Evolutionary conservation across 2,888 invertebrate species (phyloP).

Genomic region (Nomada ruficornis): DNA sequence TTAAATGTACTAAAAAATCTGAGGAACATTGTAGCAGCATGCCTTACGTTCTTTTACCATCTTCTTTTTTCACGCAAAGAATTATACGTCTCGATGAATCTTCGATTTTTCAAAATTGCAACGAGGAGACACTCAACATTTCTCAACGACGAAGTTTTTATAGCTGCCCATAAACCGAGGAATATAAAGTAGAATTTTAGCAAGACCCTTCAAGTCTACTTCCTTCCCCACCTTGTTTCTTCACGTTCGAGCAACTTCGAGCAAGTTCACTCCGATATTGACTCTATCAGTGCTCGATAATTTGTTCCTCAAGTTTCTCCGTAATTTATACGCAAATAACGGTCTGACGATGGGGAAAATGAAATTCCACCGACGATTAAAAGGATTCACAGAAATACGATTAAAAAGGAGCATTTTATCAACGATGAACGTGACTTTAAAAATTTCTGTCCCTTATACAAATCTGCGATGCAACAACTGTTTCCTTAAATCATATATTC

Average conservation of each 20-base stretch:
- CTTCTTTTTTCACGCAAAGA: neutral
- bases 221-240: neutral
- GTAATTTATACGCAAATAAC: constrained; percentile 7
- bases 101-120: constrained; percentile 22
- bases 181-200: constrained; percentile 39
- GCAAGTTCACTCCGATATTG: constrained; percentile 31
- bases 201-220: constrained; percentile 6
- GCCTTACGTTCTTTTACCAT: too few species aligned
- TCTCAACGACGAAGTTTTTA: constrained; percentile 43
- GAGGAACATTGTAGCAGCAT: too few species aligned
- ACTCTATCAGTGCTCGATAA: constrained; percentile 30
- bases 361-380: neutral
- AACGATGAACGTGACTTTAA: too few species aligned
- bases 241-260: constrained; percentile 17
- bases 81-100: neutral
- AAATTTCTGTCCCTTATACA: too few species aligned
- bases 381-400: neutral
- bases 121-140: neutral
- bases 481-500: too few species aligned
- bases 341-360: too few species aligned
- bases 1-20: too few species aligned
- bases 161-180: constrained; percentile 28
- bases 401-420: too few species aligned
- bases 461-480: too few species aligned
- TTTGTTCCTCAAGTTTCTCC: constrained; percentile 12